phyloP scores from a whole-genome alignment of 2,888 invertebrate genomes.

The Scaptomyza caliginosa region DNA sequence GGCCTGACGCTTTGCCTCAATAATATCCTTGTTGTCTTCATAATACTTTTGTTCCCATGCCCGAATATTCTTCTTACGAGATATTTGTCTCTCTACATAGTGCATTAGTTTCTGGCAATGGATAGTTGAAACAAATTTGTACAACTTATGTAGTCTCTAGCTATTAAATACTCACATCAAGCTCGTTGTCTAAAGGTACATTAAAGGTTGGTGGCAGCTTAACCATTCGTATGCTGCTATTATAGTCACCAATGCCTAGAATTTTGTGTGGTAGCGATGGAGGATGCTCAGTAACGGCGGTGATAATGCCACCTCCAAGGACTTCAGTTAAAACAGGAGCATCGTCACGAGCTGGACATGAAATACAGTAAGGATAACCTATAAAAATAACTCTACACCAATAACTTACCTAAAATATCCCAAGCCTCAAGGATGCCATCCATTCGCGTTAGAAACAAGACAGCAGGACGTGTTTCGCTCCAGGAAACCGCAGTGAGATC shows the following conservation, averaged over 20 bases:
- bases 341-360: conserved; percentile 80
- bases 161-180: conserved; percentile 70
- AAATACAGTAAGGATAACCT: neutral
- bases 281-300: conserved; percentile 87
- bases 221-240: conserved; percentile 88
- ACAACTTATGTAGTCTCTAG: no score
- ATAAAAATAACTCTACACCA: rapidly evolving
- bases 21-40: conserved; percentile 81
- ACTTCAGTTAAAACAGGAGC: conserved; percentile 87
- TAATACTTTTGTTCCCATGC: conserved; percentile 88
- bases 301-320: conserved; percentile 88
- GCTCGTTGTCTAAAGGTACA: conserved; percentile 84
- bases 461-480: conserved; percentile 90
- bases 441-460: conserved; percentile 88
- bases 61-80: conserved; percentile 78
- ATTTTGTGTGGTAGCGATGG: conserved; percentile 86
- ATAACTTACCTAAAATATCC: conserved; percentile 87
- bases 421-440: conserved; percentile 93
- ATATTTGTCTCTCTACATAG: conserved; percentile 85
- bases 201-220: conserved; percentile 86
- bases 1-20: conserved; percentile 81
- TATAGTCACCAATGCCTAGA: conserved; percentile 88
- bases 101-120: conserved; percentile 79
- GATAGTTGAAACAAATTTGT: no score
- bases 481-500: conserved; percentile 88